phyloP scores from a whole-genome alignment of 2,113 vertebrate species.

The Tenrec ecaudatus region DNA sequence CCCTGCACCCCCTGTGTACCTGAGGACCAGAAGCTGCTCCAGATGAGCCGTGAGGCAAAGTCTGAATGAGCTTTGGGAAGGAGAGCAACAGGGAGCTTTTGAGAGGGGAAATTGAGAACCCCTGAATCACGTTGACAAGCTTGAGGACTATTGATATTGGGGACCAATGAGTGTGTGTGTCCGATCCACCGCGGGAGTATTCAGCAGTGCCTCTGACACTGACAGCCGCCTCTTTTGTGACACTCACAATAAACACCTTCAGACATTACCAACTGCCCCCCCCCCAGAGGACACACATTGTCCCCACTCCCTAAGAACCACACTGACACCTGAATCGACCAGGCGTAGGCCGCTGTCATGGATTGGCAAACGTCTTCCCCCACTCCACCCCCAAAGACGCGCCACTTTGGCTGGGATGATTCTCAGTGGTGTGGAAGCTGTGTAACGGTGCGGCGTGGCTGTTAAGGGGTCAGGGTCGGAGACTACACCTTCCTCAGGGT shows the following conservation, averaged over 20 bases:
- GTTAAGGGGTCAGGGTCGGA: too few species aligned
- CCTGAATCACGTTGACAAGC: not conserved
- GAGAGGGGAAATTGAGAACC: not conserved
- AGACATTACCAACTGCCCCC: not conserved
- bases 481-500: too few species aligned
- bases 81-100: not conserved
- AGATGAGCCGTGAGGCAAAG: not conserved
- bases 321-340: not conserved
- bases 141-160: not conserved
- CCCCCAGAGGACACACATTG: too few species aligned
- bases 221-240: not conserved
- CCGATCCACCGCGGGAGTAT: fast-evolving
- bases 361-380: not conserved
- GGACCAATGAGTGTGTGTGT: not conserved
- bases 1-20: too few species aligned
- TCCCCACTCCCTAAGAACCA: not conserved
- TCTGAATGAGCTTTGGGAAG: too few species aligned
- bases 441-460: too few species aligned
- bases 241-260: not conserved
- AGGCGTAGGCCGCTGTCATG: not conserved
- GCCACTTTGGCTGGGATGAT: too few species aligned
- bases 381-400: too few species aligned
- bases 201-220: not conserved
- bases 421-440: too few species aligned
- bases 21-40: too few species aligned